Evolutionary conservation across 1,140 invertebrate species (phyloP), one percentile per base, ranked within the genome.

Genomic region (Orius insidiosus): DNA sequence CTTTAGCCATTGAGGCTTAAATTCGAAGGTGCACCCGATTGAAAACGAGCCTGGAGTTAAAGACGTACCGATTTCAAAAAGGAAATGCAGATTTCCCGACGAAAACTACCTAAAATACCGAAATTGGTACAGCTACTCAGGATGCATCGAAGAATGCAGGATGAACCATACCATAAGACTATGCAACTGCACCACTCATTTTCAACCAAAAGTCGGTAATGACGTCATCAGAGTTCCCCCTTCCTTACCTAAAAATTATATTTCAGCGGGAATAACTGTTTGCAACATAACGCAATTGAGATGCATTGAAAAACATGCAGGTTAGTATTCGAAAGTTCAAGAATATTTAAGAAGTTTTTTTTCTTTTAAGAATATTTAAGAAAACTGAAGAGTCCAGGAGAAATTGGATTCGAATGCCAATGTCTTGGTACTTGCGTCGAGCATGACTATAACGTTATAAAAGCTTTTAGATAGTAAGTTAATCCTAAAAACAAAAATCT

Each of bases 141-240:
- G 74, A 0, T 79, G 77, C 53, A 72, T 72, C 0, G 74, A 76
- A 0, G 72, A 78, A 52, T 79, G 77, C 49, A 64, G 76, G 18
- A 73, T 71, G 52, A 64, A 71, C 43, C 68, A 70, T 0, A 75
- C 78, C 51, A 53, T 75, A 14, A 52, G 60, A 15, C 51, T 68
- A 1, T 80, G 77, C 53, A 74, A 74, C 49, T 80, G 77, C 57
- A 72, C 70, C 3, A 75, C 72, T 43, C 76, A 76, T 57, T 65
- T 76, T 45, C 74, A 73, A 53, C 76, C 76, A 0, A 58, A 72
- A 54, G 68, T 69, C 59, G 59, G 65, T 59, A 63, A 49, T 16
- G 7, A 4, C 24, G 3, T 24, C 3, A 24, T 24, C 24, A 24
- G 24, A 24, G 7, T n/a, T 24, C 24, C 3, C 24, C 7, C 7